Evolutionary conservation across 2,888 invertebrate species (phyloP), one percentile per base, ranked within the genome.

Genomic region (Nudaria mundana): DNA sequence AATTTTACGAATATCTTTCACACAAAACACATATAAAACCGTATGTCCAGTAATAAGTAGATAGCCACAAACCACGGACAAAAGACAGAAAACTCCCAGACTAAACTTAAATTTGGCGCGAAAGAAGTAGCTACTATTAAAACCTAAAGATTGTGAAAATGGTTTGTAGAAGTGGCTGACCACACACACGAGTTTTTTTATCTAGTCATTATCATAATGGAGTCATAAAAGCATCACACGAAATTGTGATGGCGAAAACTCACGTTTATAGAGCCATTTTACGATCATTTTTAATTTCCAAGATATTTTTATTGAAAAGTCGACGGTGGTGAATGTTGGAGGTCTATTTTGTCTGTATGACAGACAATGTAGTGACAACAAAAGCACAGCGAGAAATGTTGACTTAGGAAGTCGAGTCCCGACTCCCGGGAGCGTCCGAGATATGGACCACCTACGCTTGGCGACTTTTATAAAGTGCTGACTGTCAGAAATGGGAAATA

Each of bases 401-500:
- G 74, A 77, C 76, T 75, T 69, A 70, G 58, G 59, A 59, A 59
- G 62, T 52, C 41, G 59, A 54, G 51, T 44, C 51, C 48, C n/a
- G n/a, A n/a, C n/a, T 2, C 8, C 2, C 20, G 47, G 45, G 54
- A 57, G 51, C 42, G 59, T 54, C 52, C 54, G 59, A 66, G 73
- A 71, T 68, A 67, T 54, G 65, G 83, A 79, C 83, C 84, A 83
- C 84, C 82, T 77, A 80, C 78, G 69, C 72, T 59, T 56, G 60
- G 54, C 59, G 63, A 52, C 52, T 50, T 37, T 51, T 52, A 60
- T 60, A 59, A 55, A 66, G 60, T 66, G 68, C 58, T 58, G 51
- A 60, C 64, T 66, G 69, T 72, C 71, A 67, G 38, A 58, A 56
- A 57, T 38, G 46, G 60, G 66, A 73, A 77, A 72, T 72, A 74